Percentiles rank a stretch among this genome's conserved stretches.
These are phyloP conservation scores for Smithornis capensis DNA, from an alignment of 2,113 vertebrate genomes.

Conservation along the genomic window DNA sequence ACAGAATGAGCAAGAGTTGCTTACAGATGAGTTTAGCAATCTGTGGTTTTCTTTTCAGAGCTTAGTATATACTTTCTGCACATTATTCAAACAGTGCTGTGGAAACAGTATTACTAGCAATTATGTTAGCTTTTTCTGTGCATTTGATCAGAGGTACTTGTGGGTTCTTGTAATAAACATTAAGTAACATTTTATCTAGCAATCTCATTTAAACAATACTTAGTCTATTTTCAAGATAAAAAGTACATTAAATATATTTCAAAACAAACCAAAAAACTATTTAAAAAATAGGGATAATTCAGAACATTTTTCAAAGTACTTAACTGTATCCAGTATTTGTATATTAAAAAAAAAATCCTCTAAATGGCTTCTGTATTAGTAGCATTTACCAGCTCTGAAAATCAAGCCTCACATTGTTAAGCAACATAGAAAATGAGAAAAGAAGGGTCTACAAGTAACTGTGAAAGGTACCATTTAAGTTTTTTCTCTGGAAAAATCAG, in stretches of 20 bases:
- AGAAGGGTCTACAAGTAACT: background rate
- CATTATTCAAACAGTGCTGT: background rate
- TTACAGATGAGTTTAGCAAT: background rate
- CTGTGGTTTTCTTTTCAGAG: background rate
- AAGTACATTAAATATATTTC: background rate
- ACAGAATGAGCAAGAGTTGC: background rate
- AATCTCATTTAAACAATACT: background rate
- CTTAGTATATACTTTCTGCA: background rate
- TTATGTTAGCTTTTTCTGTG: background rate
- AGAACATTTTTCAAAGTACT: background rate
- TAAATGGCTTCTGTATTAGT: background rate
- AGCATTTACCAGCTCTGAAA: background rate
- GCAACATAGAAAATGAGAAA: background rate
- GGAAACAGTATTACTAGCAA: background rate
- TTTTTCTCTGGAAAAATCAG: background rate
- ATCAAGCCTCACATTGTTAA: background rate
- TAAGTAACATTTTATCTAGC: background rate
- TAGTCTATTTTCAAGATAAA: background rate
- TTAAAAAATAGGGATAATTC: background rate
- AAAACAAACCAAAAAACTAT: background rate
- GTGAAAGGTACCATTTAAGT: background rate
- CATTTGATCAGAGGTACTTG: background rate
- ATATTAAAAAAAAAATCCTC: background rate
- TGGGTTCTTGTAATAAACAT: background rate
- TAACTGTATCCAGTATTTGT: accelerated